Base-by-base conservation (phyloP, 2,888 invertebrate genomes). In the Onthophagus sagittarius region DNA sequence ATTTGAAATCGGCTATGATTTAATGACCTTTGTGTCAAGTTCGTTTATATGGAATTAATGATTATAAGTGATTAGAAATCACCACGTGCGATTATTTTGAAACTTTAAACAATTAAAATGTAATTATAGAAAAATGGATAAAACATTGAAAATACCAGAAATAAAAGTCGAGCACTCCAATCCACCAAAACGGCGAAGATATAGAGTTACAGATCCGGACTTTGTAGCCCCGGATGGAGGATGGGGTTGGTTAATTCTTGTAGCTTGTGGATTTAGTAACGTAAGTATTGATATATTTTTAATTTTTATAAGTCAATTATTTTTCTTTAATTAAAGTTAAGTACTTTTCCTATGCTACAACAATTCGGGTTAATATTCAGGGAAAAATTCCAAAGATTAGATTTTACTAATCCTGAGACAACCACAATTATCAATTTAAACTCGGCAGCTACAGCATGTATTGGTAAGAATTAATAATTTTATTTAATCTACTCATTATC, bases 191-290 rank as follows among this genome's bases (percentile, higher is more conserved):
- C 23, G 72, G 67, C 39, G 80, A 71, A 76, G 82, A 75, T 73
- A 82, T 3, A 76, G 79, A 73, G 80, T 81, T 0, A 80, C 80
- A 6, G 84, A 84, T 78, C 82, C 87, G 5, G 88, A 89, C 72
- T 92, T 92, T 79, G 84, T 89, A 67, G 89, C 93, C 0, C 93
- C 93, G 0, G 93, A 93, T 82, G 93, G 93, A 3, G 93, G 93
- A 0, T 93, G 93, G 92, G 92, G 91, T 0, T 93, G 93, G 93
- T 86, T 92, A 82, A 88, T 93, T 15, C 89, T 92, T 33, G 80
- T 92, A 5, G 93, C 92, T 3, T 90, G 91, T 70, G 93, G 93
- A 78, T 86, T 91, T 79, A 91, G 92, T 71, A 93, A 92, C 82
- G 93, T 93, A 86, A 89, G 90, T 89, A 67, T 23, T 31, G 14